These are phyloP conservation scores for Mycogona germanica DNA, from an alignment of 2,888 invertebrate species.

Conservation along the genomic window DNA sequence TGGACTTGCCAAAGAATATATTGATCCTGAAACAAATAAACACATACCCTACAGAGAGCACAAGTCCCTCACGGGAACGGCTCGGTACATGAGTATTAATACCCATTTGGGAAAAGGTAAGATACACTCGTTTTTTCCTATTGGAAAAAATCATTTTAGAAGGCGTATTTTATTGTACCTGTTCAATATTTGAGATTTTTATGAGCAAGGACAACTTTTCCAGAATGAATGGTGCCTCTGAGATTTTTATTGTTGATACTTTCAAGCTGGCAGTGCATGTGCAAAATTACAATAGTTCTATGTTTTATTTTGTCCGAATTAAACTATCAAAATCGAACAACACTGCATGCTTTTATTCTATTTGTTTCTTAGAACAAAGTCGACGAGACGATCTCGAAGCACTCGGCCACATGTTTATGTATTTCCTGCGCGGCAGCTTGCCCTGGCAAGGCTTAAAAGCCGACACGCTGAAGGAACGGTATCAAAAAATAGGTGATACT, in stretches of 20 bases:
- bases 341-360: no score
- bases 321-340: background rate
- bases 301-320: no score
- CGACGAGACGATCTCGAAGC: conserved; percentile 99
- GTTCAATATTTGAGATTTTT: no score
- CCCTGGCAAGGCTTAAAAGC: conserved; percentile 99
- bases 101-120: conserved; percentile 97
- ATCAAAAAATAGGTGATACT: conserved; percentile 99
- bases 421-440: conserved; percentile 97
- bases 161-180: no score
- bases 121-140: no score
- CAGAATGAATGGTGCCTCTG: no score
- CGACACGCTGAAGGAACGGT: conserved; percentile 96
- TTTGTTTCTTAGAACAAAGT: conserved; percentile 99
- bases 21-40: conserved; percentile 99
- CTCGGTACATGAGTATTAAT: conserved; percentile 99
- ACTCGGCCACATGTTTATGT: conserved; percentile 99
- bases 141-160: no score
- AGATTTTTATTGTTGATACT: no score
- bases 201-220: no score
- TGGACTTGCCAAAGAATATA: conserved; percentile 99
- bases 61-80: conserved; percentile 99
- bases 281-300: no score
- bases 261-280: no score
- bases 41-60: conserved; percentile 99